A percentile compares a stretch with the other conserved stretches of the same genome.
Conservation (phyloP, 2,888 invertebrate genomes). For the Rhagonycha lutea region DNA sequence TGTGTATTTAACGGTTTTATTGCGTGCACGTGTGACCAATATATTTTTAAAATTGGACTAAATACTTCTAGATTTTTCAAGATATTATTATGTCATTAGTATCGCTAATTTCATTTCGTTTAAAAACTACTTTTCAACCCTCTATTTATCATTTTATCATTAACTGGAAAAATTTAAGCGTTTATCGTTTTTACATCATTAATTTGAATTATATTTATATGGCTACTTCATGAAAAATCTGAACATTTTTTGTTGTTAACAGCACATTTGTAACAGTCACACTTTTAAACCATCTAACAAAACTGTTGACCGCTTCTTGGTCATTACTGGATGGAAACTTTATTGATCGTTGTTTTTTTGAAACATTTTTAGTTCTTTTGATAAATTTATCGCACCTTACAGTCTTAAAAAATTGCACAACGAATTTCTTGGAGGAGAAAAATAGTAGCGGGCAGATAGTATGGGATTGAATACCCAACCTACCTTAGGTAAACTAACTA, state of each 20-base stretch:
- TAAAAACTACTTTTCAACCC: slow-evolving; percentile 25
- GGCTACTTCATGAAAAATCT: background rate
- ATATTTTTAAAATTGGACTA: slow-evolving; percentile 15
- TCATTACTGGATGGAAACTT: no score
- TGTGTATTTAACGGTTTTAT: slow-evolving; percentile 15
- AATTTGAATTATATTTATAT: background rate
- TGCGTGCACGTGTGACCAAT: slow-evolving; percentile 22
- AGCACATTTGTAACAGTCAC: background rate
- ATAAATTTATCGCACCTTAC: no score
- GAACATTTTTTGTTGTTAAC: background rate
- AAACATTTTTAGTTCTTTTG: no score
- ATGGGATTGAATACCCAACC: no score
- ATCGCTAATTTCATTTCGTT: slow-evolving; percentile 20
- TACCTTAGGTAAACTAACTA: no score
- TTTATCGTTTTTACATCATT: slow-evolving; percentile 15
- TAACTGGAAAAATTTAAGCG: slow-evolving; percentile 22
- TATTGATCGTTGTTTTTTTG: no score
- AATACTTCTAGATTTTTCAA: slow-evolving; percentile 23
- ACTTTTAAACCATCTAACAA: background rate
- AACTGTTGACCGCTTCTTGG: background rate
- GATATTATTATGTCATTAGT: slow-evolving; percentile 26
- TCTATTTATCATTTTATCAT: slow-evolving; percentile 15
- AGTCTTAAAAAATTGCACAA: no score
- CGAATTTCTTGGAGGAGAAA: no score
- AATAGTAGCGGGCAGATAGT: no score